Conservation (phyloP, 2,113 vertebrate genomes). For the Oreochromis niloticus region DNA sequence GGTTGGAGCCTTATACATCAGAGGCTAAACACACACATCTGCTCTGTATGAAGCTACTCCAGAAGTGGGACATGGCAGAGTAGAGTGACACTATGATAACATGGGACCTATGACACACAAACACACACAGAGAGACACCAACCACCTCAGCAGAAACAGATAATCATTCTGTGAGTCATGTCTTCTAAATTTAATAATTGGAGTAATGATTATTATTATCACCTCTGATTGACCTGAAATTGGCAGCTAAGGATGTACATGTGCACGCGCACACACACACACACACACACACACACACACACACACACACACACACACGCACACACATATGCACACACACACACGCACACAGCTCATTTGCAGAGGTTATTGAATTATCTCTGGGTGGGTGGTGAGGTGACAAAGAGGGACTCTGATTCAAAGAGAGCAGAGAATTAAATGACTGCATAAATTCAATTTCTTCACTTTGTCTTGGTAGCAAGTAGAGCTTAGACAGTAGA, state of each 20-base stretch:
- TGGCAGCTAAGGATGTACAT: not conserved
- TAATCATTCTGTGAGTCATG: slow-evolving; percentile 40
- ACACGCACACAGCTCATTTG: slow-evolving; percentile 24
- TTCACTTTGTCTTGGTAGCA: not conserved
- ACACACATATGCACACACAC: no score
- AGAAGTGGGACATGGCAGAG: not conserved
- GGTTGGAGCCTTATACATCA: slow-evolving; percentile 11
- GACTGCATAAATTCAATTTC: slow-evolving; percentile 11
- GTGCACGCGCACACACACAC: not conserved
- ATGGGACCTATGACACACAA: not conserved
- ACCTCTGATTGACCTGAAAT: slow-evolving; percentile 54
- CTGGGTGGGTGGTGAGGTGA: slow-evolving; percentile 50
- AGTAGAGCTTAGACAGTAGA: not conserved
- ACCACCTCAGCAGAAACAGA: slow-evolving; percentile 14
- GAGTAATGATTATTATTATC: slow-evolving; percentile 48
- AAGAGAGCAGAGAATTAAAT: slow-evolving; percentile 27
- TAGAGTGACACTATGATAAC: slow-evolving; percentile 7
- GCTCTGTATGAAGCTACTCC: slow-evolving; percentile 5
- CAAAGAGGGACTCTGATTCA: slow-evolving; percentile 43
- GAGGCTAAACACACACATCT: slow-evolving; percentile 44
- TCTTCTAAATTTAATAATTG: slow-evolving; percentile 55
- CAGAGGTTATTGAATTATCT: slow-evolving; percentile 65
- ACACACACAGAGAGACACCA: not conserved
- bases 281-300: not conserved
- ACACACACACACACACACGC: not conserved